Evolutionary conservation across 2,888 invertebrate genomes (phyloP), one percentile per base, ranked within the genome.

Genomic region (Rhorus exstirpatorius): DNA sequence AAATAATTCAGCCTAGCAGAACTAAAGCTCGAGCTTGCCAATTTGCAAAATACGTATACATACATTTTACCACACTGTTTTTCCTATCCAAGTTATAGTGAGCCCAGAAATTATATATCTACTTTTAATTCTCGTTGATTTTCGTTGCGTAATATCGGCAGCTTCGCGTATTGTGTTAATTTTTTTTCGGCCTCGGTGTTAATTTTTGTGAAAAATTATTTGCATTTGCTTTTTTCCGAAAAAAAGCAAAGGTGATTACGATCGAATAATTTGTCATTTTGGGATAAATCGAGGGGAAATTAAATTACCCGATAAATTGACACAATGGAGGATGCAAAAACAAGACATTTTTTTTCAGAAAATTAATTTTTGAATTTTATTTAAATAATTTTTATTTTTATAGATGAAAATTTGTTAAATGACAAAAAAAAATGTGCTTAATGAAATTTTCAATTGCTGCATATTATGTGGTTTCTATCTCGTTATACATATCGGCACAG

Each of bases 21-120:
- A 72, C 51, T 55, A 72, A n/a, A 77, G 46, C 58, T 65, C 53
- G 26, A n/a, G 60, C 67, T 81, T 68, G 77, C 72, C 77, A 81
- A 77, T 81, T 68, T 46, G 38, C 31, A 38, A 77, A 68, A 81
- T 19, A 70, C 17, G 19, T 26, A 14, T n/a, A 10, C 31, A 10
- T 12, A 63, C 70, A 35, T 44, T 67, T 46, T 44, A 12, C 53
- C 44, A 17, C 38, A 60, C 60, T 51, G 49, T 63, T n/a, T 65
- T 31, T 41, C 17, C 65, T 12, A 51, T n/a, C 3, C 21, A 31
- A 51, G 24, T n/a, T 53, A 7, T 8, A 10, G 44, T n/a, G n/a
- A 61, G 61, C 46, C 49, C 12, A 55, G 35, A 49, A 68, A 65
- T 41, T 41, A 12, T 17, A 41, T 17, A 26, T 24, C 24, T 31